Evolutionary conservation across 2,113 vertebrate genomes (phyloP).

Genomic region (Ascaphus truei): DNA sequence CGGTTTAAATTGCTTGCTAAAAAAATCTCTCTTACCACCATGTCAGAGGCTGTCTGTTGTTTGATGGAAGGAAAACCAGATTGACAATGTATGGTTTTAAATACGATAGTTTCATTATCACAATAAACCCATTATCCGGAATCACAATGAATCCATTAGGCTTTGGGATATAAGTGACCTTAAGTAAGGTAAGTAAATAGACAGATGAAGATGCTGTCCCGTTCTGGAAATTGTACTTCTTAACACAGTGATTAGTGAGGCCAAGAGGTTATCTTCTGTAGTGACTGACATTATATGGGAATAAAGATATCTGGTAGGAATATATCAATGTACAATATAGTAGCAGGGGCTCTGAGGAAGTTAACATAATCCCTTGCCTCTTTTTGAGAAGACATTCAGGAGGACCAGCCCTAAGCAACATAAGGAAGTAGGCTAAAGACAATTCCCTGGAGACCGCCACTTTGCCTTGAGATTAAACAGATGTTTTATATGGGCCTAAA

Average conservation of each 20-base stretch:
- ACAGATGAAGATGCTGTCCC: neutral
- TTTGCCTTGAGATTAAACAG: slow-evolving; percentile 31
- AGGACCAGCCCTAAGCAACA: slow-evolving; percentile 1
- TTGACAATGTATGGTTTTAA: slow-evolving; percentile 12
- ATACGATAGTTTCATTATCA: slow-evolving; percentile 24
- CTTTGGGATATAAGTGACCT: no score
- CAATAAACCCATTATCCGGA: slow-evolving; percentile 9
- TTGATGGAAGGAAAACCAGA: neutral
- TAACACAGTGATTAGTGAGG: slow-evolving; percentile 4
- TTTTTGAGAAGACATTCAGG: neutral
- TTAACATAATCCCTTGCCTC: neutral
- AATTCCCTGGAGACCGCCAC: slow-evolving; percentile 18
- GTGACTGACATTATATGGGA: neutral
- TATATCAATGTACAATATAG: slow-evolving; percentile 1
- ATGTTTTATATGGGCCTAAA: slow-evolving; percentile 10
- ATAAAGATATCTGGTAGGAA: neutral
- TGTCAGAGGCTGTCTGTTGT: neutral
- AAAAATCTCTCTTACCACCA: no score
- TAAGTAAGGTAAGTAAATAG: neutral
- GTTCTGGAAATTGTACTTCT: slow-evolving; percentile 13
- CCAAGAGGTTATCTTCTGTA: slow-evolving; percentile 16
- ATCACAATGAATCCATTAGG: slow-evolving; percentile 11
- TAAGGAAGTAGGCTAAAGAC: slow-evolving; percentile 9
- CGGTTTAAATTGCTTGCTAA: no score
- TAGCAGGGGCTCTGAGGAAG: neutral